phyloP scores from a whole-genome alignment of 2,797 vertebrate species.

The Sorex maritimensis region DNA sequence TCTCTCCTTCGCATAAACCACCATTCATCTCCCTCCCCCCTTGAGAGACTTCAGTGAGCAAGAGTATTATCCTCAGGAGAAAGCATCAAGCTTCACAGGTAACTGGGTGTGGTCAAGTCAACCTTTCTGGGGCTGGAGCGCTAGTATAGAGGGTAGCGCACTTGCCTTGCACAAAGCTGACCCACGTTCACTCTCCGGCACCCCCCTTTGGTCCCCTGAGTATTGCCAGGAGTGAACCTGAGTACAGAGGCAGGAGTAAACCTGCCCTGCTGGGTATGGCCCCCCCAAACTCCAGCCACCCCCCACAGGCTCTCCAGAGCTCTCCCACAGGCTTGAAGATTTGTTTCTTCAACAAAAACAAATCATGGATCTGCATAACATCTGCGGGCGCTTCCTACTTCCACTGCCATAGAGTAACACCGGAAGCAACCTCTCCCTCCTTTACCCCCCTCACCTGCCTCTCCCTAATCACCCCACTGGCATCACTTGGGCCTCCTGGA shows the following conservation, averaged over 20 bases:
- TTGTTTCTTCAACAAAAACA: not conserved
- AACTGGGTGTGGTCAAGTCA: not conserved
- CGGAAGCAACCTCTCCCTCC: not conserved
- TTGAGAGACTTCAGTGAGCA: constrained; percentile 1
- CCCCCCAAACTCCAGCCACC: not conserved
- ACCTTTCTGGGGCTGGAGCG: too few relatives aligned
- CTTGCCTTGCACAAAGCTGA: too few relatives aligned
- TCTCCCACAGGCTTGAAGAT: not conserved
- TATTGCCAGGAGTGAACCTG: too few relatives aligned
- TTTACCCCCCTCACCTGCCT: too few relatives aligned
- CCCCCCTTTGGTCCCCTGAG: too few relatives aligned
- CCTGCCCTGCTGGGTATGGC: too few relatives aligned
- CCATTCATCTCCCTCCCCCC: too few relatives aligned
- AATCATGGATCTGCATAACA: not conserved
- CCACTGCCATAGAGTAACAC: not conserved
- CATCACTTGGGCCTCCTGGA: too few relatives aligned
- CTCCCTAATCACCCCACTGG: not conserved
- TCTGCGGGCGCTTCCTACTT: not conserved
- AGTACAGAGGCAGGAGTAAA: too few relatives aligned
- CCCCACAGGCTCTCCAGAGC: not conserved
- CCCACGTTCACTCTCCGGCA: too few relatives aligned
- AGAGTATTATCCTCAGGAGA: not conserved
- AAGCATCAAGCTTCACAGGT: not conserved
- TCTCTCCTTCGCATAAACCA: too few relatives aligned
- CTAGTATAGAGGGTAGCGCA: too few relatives aligned